These are phyloP conservation scores for Diadumene lineata DNA, from an alignment of 92 coral and sea anemone genomes.

Conservation along the genomic window DNA sequence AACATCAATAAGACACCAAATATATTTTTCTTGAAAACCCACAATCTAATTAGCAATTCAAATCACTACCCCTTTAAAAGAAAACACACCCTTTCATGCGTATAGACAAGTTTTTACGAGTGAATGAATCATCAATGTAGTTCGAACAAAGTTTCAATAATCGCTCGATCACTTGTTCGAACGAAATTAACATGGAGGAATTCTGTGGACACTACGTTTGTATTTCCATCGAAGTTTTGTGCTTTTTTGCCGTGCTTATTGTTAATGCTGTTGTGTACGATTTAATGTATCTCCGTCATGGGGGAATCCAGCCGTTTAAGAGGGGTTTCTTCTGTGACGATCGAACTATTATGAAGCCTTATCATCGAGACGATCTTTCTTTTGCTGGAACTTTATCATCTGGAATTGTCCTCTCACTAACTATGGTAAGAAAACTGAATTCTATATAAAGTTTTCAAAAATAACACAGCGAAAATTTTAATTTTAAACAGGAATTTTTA, in stretches of 20 bases:
- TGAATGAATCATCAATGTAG: background rate
- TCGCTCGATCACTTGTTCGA: background rate
- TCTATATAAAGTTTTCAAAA: no score
- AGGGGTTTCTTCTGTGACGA: conserved; percentile 86
- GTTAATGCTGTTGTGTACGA: conserved; percentile 21
- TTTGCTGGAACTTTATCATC: conserved; percentile 39
- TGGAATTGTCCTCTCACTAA: conserved; percentile 53
- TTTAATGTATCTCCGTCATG: conserved; percentile 10
- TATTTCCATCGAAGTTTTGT: conserved; percentile 34
- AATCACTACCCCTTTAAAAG: background rate
- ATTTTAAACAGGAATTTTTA: no score
- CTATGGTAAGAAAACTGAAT: conserved; percentile 34
- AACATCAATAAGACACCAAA: no score
- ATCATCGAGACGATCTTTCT: conserved; percentile 45
- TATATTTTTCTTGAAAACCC: background rate
- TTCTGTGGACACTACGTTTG: conserved; percentile 2
- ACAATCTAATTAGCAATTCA: background rate
- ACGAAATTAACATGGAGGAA: background rate
- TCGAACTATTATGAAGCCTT: conserved; percentile 67
- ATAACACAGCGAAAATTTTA: no score
- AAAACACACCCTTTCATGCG: background rate
- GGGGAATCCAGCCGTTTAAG: conserved; percentile 50
- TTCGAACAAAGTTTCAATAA: background rate
- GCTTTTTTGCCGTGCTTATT: conserved; percentile 31
- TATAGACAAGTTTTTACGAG: background rate